phyloP scores from a whole-genome alignment of 2,797 vertebrate species.

The Sebastes iracundus region DNA sequence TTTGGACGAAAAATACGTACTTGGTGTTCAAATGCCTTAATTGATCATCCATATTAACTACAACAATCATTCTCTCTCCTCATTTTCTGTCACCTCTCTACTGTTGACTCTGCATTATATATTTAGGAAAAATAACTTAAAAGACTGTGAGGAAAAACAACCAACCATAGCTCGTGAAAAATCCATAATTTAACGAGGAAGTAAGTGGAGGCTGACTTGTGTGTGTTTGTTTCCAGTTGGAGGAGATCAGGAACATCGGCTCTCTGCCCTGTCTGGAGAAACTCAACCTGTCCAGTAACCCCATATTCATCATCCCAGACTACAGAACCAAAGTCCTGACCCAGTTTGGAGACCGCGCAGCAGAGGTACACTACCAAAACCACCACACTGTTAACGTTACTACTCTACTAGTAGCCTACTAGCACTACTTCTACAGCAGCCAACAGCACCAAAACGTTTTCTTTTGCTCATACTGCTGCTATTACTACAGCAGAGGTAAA shows the following conservation, averaged over 20 bases:
- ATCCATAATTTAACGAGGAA: background rate
- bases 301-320: conserved; percentile 95
- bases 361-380: conserved; percentile 85
- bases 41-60: background rate
- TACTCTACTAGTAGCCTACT: background rate
- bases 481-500: background rate
- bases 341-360: conserved; percentile 94
- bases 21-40: no score
- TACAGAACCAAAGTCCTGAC: conserved; percentile 97
- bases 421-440: background rate
- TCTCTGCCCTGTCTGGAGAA: conserved; percentile 93
- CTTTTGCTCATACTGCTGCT: background rate
- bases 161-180: background rate
- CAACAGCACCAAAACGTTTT: background rate
- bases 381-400: background rate
- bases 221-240: conserved; percentile 84
- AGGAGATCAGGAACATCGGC: conserved; percentile 91
- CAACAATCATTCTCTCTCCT: background rate
- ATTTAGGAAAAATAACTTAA: background rate
- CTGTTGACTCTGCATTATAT: background rate
- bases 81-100: no score
- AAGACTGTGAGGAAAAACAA: background rate
- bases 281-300: conserved; percentile 88
- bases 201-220: background rate
- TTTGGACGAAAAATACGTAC: no score